These are phyloP conservation scores for Carlito syrichta DNA, from an alignment of 2,113 vertebrate genomes.

Conservation along the genomic window DNA sequence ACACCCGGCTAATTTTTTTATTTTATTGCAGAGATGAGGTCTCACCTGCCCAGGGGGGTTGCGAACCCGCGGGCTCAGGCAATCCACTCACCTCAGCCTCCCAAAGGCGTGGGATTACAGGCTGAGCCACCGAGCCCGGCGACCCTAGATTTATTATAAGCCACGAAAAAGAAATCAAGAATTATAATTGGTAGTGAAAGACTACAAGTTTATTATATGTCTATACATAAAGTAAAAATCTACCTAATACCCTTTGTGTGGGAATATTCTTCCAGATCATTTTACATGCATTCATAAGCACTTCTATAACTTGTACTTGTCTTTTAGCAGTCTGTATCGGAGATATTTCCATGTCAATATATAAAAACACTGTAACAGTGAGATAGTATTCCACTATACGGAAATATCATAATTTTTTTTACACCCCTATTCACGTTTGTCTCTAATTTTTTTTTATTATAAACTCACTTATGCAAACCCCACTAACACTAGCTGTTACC, in stretches of 20 bases:
- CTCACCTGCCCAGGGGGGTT: too few species aligned
- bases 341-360: background rate
- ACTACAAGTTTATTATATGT: background rate
- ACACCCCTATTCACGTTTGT: background rate
- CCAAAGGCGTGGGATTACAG: too few species aligned
- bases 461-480: conserved; percentile 11
- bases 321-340: background rate
- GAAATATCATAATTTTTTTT: background rate
- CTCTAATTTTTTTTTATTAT: background rate
- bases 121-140: too few species aligned
- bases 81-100: too few species aligned
- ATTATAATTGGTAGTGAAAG: background rate
- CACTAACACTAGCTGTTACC: background rate
- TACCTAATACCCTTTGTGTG: background rate
- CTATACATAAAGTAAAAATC: background rate
- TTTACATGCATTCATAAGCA: background rate
- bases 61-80: too few species aligned
- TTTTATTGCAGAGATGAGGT: too few species aligned
- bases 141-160: background rate
- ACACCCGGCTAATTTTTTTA: too few species aligned
- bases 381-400: background rate
- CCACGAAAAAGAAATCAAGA: background rate
- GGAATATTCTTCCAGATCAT: background rate
- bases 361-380: too few species aligned
- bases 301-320: background rate